These are phyloP conservation scores for Gymnocheta viridis DNA, from an alignment of 2,888 invertebrate species.

Conservation along the genomic window DNA sequence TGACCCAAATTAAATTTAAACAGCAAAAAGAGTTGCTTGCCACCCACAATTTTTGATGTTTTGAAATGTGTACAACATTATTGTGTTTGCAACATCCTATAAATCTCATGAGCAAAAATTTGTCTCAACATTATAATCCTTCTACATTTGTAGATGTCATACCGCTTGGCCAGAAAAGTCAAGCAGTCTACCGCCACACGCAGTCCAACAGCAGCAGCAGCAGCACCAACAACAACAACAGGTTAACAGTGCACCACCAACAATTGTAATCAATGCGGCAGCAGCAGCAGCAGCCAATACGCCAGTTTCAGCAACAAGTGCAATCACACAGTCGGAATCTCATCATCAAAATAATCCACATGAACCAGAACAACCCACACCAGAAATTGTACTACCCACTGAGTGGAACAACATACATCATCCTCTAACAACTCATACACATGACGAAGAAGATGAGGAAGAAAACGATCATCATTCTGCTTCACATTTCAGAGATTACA, in stretches of 20 bases:
- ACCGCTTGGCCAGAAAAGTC: conserved; percentile 62
- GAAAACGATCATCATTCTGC: conserved; percentile 55
- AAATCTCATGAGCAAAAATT: conserved; percentile 59
- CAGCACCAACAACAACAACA: conserved; percentile 62
- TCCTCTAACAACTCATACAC: conserved; percentile 50
- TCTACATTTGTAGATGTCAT: conserved; percentile 72
- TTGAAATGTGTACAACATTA: conserved; percentile 11
- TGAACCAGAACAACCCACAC: conserved; percentile 48
- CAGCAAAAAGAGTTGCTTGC: conserved; percentile 6
- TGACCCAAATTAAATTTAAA: conserved; percentile 59
- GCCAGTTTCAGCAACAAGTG: conserved; percentile 66
- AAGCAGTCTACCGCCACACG: conserved; percentile 70
- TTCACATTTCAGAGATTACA: conserved; percentile 50
- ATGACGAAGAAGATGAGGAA: conserved; percentile 28
- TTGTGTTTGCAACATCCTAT: conserved; percentile 41
- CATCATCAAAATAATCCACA: conserved; percentile 24
- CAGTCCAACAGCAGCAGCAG: conserved; percentile 49
- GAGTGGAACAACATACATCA: conserved; percentile 55
- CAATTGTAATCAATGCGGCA: conserved; percentile 78
- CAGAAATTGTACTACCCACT: conserved; percentile 54
- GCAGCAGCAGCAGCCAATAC: conserved; percentile 60
- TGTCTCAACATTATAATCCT: conserved; percentile 61
- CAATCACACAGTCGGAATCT: conserved; percentile 59
- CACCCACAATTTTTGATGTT: conserved; percentile 51
- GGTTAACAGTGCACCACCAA: conserved; percentile 67